phyloP scores from a whole-genome alignment of 2,888 invertebrate genomes.

The Megalurothrips usitatus region DNA sequence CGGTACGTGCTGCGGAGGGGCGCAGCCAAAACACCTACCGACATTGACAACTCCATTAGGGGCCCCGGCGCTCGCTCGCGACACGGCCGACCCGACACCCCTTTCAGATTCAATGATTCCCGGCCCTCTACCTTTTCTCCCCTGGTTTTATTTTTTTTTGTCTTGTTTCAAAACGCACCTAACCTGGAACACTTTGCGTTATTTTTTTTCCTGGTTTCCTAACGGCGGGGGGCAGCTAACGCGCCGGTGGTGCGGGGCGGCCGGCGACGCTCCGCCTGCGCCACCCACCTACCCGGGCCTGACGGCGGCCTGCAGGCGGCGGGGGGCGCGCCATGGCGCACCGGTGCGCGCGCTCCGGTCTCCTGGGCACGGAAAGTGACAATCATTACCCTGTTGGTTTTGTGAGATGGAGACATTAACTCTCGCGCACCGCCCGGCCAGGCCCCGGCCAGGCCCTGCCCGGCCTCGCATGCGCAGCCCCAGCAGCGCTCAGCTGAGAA shows the following conservation, averaged over 20 bases:
- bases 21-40: not conserved
- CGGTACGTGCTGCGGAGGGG: not conserved
- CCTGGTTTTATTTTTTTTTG: not conserved
- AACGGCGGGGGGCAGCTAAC: too few species aligned
- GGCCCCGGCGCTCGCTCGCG: not conserved
- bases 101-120: not conserved
- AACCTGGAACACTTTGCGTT: too few species aligned
- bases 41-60: not conserved
- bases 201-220: too few species aligned
- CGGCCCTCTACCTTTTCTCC: not conserved
- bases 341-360: not conserved
- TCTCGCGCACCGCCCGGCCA: not conserved
- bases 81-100: not conserved
- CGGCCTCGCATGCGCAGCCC: not conserved
- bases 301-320: not conserved
- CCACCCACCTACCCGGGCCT: not conserved
- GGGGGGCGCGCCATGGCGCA: not conserved
- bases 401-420: slow-evolving; percentile 1
- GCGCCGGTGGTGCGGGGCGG: too few species aligned
- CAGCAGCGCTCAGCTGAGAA: not conserved
- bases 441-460: not conserved
- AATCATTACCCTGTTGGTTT: not conserved
- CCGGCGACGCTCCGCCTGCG: not conserved
- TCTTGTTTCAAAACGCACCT: too few species aligned
- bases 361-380: not conserved